Percentiles rank a stretch among this genome's conserved stretches.
Conservation (phyloP, 2,888 invertebrate genomes). For the Harpalus rubripes region DNA sequence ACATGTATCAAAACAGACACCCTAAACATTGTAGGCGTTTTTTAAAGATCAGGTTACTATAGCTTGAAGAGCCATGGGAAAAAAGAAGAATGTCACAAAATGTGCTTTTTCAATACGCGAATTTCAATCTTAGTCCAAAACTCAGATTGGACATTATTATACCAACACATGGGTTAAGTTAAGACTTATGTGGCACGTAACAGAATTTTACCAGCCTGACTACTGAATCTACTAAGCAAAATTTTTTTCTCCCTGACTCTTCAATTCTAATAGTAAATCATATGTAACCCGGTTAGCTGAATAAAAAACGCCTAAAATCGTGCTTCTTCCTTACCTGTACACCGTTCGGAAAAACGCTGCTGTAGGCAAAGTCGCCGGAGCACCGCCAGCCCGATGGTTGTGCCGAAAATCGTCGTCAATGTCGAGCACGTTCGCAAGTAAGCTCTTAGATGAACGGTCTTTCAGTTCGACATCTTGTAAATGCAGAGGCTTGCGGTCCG, state of each 20-base stretch:
- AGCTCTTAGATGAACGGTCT: slow-evolving; percentile 91
- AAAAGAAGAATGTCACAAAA: too few species aligned
- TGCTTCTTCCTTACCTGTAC: slow-evolving; percentile 81
- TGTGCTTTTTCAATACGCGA: too few species aligned
- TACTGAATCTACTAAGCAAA: too few species aligned
- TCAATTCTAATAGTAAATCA: slow-evolving; percentile 19
- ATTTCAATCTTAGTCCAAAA: too few species aligned
- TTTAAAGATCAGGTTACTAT: too few species aligned
- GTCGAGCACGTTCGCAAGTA: slow-evolving; percentile 97
- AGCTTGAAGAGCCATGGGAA: too few species aligned
- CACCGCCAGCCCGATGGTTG: slow-evolving; percentile 84
- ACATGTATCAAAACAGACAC: slow-evolving; percentile 31
- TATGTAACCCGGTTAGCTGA: too few species aligned
- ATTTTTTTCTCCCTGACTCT: too few species aligned
- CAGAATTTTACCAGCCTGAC: too few species aligned
- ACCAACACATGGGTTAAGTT: too few species aligned
- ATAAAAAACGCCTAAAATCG: background rate
- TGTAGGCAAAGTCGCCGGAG: slow-evolving; percentile 80
- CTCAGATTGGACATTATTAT: too few species aligned
- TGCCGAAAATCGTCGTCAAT: slow-evolving; percentile 97
- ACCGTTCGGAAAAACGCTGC: slow-evolving; percentile 86
- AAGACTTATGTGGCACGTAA: too few species aligned
- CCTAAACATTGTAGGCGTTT: background rate
- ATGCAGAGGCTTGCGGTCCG: slow-evolving; percentile 76
- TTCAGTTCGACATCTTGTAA: slow-evolving; percentile 76